Base-by-base conservation (phyloP, 2,113 vertebrate genomes). In the Pheucticus melanocephalus region DNA sequence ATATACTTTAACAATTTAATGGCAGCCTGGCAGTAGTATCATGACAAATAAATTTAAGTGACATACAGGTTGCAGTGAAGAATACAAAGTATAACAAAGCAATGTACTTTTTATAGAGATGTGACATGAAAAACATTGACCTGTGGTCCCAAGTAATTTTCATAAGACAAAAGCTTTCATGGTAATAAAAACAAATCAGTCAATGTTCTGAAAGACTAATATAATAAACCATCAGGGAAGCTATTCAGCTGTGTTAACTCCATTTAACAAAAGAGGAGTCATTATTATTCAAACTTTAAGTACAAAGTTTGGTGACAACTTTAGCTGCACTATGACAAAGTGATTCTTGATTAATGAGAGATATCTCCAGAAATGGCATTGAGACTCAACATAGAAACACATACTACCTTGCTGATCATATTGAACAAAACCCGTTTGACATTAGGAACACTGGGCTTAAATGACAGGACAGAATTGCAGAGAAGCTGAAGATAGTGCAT, bases 11-110 rank as follows among this genome's bases (percentile, higher is more conserved):
- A 94, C 82, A 84, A 77, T 95, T 96, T 94, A 96, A 97, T 85
- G 91, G 95, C 95, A 92, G 44, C 54, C 92, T 96, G 95, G 92
- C 90, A 71, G 79, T 85, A 54, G 92, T 86, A 88, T 97, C 97
- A 94, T 77, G 95, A 94, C 95, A 93, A 97, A 97, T 97, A 96
- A 97, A 97, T 97, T 97, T 91, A 97, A 94, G 87, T 95, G 97
- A 76, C 94, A 88, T 7, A 39, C 19, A 53, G 86, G 65, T 54
- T 72, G 45, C 82, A 63, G 57, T 21, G 37, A 71, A 94, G 96
- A 96, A 96, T 97, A 86, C 82, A 88, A 97, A 95, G 82, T 91
- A 89, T 75, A 85, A 95, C 48, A 66, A 88, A 95, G 91, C 71
- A 65, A 86, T 78, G 50, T 76, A 66, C 75, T 82, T 90, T 79